Evolutionary conservation across 92 coral and sea anemone species (phyloP), one percentile per base, ranked within the genome.

Genomic region (Porites evermanni): DNA sequence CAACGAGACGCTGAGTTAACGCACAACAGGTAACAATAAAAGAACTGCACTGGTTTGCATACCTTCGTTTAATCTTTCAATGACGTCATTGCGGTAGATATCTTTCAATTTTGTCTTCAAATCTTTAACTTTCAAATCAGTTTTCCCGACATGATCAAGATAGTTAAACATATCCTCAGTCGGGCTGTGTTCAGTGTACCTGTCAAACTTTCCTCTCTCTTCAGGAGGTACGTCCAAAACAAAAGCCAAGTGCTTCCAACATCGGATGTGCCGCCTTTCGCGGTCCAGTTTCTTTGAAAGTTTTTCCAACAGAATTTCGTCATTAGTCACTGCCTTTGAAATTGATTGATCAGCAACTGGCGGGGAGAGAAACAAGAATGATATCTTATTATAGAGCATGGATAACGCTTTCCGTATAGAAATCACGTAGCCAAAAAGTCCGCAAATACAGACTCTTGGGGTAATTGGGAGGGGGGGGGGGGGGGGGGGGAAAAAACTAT

Each of bases 211-310:
- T 18, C 59, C 26, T 38, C 76, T 75, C 58, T 71, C 82, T 13
- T 84, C 88, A 2, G 77, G 6, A 13, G 88, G 88, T 1, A 84
- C 82, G 13, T 69, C 13, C 54, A 84, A 21, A 53, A 75, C 88
- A 68, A 50, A 75, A 7, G 88, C 88, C 81, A 84, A 44, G 21
- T 84, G 88, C 26, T 67, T 84, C 88, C 88, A 84, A 14, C 75
- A 84, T 58, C 64, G 76, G 44, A 84, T 76, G 0, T 75, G 60
- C 19, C 88, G 81, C 53, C 58, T 76, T 68, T 84, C 88, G 2
- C 68, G 54, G 73, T 84, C 83, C 82, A 84, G 72, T 12, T 77
- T 29, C 18, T 77, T 75, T 9, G 82, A 84, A 16, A 84, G 82
- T n/a, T 63, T 75, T 16, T 84, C 88, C 44, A 66, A 7, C 13